phyloP scores from a whole-genome alignment of 2,888 invertebrate species.

The Salpingus planirostris region DNA sequence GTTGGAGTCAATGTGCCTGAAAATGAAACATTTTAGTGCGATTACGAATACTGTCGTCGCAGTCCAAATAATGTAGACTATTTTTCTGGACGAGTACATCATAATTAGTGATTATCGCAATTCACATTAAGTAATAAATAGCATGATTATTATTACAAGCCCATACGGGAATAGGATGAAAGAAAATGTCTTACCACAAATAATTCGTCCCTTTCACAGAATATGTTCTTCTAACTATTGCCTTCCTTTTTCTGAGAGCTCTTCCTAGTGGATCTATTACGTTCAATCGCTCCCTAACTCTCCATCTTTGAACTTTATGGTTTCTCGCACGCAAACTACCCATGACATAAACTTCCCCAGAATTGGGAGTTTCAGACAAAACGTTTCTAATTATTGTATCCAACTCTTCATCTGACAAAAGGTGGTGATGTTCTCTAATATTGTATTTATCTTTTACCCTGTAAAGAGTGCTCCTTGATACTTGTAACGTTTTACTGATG shows the following conservation, averaged over 20 bases:
- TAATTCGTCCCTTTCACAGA: conserved; percentile 9
- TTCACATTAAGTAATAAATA: no score
- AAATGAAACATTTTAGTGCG: conserved; percentile 6
- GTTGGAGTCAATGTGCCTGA: conserved; percentile 15
- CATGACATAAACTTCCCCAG: conserved; percentile 9
- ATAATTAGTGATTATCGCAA: no score
- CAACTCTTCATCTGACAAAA: conserved; percentile 6
- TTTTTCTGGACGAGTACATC: no score
- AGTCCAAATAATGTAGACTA: no score
- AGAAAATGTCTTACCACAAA: conserved; percentile 9
- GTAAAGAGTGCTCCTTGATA: conserved; percentile 8
- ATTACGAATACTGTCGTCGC: conserved; percentile 1
- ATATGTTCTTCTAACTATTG: conserved; percentile 8
- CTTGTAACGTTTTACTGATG: conserved; percentile 4
- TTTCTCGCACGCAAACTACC: conserved; percentile 7
- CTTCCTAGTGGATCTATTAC: conserved; percentile 8
- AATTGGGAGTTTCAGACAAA: conserved; percentile 7
- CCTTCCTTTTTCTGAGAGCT: conserved; percentile 2
- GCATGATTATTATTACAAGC: no score
- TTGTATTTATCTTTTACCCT: conserved; percentile 2
- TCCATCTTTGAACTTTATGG: conserved; percentile 5
- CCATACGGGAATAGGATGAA: not conserved
- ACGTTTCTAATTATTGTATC: conserved; percentile 2
- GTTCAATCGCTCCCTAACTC: conserved; percentile 6
- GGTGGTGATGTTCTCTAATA: conserved; percentile 1